Evolutionary conservation across 2,113 vertebrate genomes (phyloP).

Genomic region (Bos javanicus): DNA sequence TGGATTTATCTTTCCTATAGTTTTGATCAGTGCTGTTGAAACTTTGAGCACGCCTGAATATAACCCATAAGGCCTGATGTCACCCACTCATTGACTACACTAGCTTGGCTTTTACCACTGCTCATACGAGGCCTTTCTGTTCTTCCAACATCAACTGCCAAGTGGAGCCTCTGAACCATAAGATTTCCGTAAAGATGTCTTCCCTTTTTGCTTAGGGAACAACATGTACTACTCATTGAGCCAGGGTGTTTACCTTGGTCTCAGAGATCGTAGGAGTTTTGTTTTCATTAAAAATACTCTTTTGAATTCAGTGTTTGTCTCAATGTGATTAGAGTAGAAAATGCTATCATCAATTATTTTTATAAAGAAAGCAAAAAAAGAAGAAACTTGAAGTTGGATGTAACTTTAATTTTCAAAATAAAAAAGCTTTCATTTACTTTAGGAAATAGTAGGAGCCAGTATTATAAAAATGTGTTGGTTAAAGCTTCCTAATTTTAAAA

Average conservation of each 20-base stretch:
- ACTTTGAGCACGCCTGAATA: background rate
- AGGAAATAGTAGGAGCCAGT: background rate
- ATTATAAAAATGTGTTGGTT: background rate
- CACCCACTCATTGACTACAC: background rate
- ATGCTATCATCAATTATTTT: background rate
- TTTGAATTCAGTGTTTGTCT: slow-evolving; percentile 27
- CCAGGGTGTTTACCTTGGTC: slow-evolving; percentile 28
- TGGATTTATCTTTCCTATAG: background rate
- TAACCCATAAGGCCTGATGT: background rate
- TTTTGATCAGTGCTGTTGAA: background rate
- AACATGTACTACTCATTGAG: background rate
- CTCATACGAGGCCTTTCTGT: background rate
- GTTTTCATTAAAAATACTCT: slow-evolving; percentile 23
- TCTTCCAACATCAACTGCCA: background rate
- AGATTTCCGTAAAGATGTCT: background rate
- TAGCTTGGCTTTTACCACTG: background rate
- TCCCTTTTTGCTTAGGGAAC: slow-evolving; percentile 1
- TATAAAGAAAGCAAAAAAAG: slow-evolving; percentile 29
- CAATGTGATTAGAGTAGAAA: background rate
- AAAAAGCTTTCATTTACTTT: background rate
- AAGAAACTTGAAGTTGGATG: background rate
- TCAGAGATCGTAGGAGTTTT: background rate
- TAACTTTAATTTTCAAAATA: background rate
- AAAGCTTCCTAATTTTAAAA: background rate
- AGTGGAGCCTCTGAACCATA: background rate